Base-by-base conservation (phyloP, 1,140 invertebrate species). In the Drusus annulatus region DNA sequence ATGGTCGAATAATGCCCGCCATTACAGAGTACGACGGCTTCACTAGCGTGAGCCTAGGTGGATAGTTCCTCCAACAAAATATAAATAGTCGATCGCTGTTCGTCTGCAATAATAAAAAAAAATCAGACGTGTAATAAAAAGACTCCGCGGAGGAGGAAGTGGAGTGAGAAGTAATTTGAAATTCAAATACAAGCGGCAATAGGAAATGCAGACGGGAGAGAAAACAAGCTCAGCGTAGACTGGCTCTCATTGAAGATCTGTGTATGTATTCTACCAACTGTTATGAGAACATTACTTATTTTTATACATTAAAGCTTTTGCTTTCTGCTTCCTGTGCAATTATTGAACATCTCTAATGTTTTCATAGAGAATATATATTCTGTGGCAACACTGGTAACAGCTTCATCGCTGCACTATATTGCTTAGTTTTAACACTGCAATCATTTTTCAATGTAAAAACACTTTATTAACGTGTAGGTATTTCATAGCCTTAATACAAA, bases 121-220 rank as follows among this genome's bases (percentile, higher is more conserved):
- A 82, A 80, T 82, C 71, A 76, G 63, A 76, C 45, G 71, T 74
- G 78, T 82, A 82, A 82, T 82, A 82, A 82, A 82, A 82, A 82
- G 78, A 82, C 78, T 82, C 74, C 63, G 62, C 31, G 74, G 78
- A n/a, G 10, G 63, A 51, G 13, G 52, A 17, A n/a, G 68, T 56
- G 78, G 81, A 62, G 81, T 80, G 81, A 82, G 81, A 78, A 82
- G 81, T 80, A 77, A 82, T 82, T 80, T 82, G 81, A 82, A 82
- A 63, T 82, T 82, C 81, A 82, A 82, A 82, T 82, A 80, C 78
- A 74, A 78, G 36, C 17, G 78, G 81, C 81, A 80, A 82, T 82
- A 68, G 81, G 78, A 80, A 80, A 82, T 76, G 77, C 81, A 81
- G 78, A 79, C 81, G 28, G 62, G 77, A 71, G 69, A 56, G n/a